Percentiles rank a stretch among this genome's conserved stretches.
Evolutionary conservation across 2,113 vertebrate species (phyloP).

Genomic region (Ibidorhyncha struthersii): DNA sequence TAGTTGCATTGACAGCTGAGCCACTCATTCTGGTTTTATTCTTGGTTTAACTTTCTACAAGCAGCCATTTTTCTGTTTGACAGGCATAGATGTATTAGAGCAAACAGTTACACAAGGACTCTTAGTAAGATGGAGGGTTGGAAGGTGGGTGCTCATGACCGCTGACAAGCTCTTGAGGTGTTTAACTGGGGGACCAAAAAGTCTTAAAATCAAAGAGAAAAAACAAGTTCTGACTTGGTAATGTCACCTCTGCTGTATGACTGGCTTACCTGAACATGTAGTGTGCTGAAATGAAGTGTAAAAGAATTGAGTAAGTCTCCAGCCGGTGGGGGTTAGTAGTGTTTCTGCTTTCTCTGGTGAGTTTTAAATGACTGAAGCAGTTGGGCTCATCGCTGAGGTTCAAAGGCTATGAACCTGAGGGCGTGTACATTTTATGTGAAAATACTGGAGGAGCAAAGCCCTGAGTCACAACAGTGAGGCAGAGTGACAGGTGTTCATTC

Average conservation of each 20-base stretch:
- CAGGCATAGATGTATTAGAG: background rate
- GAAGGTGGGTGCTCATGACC: accelerated
- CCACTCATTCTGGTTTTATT: background rate
- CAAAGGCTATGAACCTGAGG: background rate
- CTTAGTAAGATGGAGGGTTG: background rate
- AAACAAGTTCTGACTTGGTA: background rate
- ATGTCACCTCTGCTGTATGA: background rate
- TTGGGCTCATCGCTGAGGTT: background rate
- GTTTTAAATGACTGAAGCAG: background rate
- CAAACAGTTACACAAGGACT: background rate
- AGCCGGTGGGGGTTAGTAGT: background rate
- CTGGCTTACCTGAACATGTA: background rate
- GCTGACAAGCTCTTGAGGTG: background rate
- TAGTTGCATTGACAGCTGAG: background rate
- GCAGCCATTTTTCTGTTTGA: background rate
- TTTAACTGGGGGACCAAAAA: background rate
- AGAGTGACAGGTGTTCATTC: background rate
- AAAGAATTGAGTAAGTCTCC: background rate
- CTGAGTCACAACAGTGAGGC: background rate
- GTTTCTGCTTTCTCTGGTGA: background rate
- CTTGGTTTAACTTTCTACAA: background rate
- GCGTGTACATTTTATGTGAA: background rate
- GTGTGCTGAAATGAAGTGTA: background rate
- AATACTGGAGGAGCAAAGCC: background rate
- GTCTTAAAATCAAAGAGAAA: background rate